These are phyloP conservation scores for Physella acuta DNA, from an alignment of 1,140 invertebrate genomes.

Conservation along the genomic window DNA sequence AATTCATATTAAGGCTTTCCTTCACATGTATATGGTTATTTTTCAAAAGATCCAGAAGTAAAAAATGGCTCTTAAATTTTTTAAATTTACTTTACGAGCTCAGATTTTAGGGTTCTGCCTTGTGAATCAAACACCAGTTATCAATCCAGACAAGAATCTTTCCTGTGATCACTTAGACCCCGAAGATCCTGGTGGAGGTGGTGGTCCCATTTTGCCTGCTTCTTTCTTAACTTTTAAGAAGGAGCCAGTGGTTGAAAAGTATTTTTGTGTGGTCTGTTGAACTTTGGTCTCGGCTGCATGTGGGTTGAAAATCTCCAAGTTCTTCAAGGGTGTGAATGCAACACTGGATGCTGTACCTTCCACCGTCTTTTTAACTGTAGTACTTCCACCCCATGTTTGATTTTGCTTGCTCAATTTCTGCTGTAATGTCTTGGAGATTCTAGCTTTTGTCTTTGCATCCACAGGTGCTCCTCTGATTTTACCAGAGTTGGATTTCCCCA, in stretches of 20 bases:
- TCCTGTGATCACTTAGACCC: no score
- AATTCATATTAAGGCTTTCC: no score
- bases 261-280: slow-evolving; percentile 88
- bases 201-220: neutral
- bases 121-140: no score
- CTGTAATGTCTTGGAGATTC: slow-evolving; percentile 93
- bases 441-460: slow-evolving; percentile 93
- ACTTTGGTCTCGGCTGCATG: slow-evolving; percentile 91
- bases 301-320: slow-evolving; percentile 96
- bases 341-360: slow-evolving; percentile 96
- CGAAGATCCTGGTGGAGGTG: slow-evolving; percentile 69
- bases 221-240: slow-evolving; percentile 74
- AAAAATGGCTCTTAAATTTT: no score
- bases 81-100: no score
- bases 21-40: no score
- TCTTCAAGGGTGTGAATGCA: slow-evolving; percentile 93
- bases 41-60: no score
- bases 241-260: slow-evolving; percentile 90
- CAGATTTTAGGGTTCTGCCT: no score
- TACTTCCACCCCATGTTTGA: slow-evolving; percentile 90
- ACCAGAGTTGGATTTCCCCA: slow-evolving; percentile 90
- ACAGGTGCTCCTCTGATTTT: slow-evolving; percentile 89
- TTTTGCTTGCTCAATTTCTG: slow-evolving; percentile 93
- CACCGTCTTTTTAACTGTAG: slow-evolving; percentile 87
- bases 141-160: no score